A percentile compares a stretch with the other conserved stretches of the same genome.
phyloP scores from a whole-genome alignment of 2,113 vertebrate species.

The Campylomormyrus numenius region DNA sequence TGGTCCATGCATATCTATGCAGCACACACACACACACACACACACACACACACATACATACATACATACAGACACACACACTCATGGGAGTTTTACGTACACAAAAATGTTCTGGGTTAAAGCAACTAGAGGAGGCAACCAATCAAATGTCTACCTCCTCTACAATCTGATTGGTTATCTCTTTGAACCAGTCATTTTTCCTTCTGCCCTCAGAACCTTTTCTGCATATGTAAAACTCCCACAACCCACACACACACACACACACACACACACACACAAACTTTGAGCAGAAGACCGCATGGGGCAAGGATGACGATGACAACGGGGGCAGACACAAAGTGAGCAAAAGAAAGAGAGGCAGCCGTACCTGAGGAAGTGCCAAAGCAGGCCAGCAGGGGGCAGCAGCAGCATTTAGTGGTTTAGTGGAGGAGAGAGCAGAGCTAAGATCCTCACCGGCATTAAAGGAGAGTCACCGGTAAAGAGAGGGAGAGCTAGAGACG shows the following conservation, averaged over 20 bases:
- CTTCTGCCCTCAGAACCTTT: no score
- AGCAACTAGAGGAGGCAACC: no score
- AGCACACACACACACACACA: background rate
- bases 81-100: no score
- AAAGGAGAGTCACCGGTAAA: background rate
- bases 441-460: background rate
- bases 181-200: no score
- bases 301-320: background rate
- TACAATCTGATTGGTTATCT: no score
- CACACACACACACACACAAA: background rate
- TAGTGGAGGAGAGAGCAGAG: background rate
- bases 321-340: background rate
- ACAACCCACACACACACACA: background rate
- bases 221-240: no score
- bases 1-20: background rate
- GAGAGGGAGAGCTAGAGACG: background rate
- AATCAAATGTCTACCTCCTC: no score
- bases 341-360: background rate
- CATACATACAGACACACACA: no score
- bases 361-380: conserved; percentile 20
- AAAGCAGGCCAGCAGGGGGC: conserved; percentile 15
- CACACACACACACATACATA: no score
- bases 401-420: conserved; percentile 3
- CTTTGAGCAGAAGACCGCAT: background rate
- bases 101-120: no score